Percentiles rank a stretch among this genome's conserved stretches.
phyloP scores from a whole-genome alignment of 1,140 invertebrate genomes.

The Aricia agestis region DNA sequence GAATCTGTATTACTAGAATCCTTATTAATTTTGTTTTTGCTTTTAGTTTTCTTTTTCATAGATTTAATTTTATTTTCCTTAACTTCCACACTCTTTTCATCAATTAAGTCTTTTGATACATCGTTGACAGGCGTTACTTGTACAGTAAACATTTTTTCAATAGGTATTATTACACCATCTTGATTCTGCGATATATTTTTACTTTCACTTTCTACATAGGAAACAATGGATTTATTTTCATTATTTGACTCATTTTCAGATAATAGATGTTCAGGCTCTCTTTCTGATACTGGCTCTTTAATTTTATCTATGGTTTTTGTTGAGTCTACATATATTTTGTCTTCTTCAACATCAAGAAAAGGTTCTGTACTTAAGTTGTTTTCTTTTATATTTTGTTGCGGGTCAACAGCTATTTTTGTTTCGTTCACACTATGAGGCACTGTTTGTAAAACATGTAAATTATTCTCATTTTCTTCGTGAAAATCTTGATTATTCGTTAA shows the following conservation, averaged over 20 bases:
- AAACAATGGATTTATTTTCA: background rate
- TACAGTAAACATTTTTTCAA: background rate
- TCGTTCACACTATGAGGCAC: too few species aligned
- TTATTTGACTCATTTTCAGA: background rate
- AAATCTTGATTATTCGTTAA: background rate
- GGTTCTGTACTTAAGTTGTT: background rate
- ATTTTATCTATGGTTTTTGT: background rate
- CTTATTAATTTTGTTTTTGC: conserved; percentile 8
- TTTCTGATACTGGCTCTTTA: background rate
- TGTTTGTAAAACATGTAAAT: too few species aligned
- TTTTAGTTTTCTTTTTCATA: conserved; percentile 14
- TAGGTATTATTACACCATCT: background rate
- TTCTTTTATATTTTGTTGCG: background rate
- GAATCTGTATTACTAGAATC: background rate
- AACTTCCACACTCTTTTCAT: background rate
- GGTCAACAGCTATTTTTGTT: too few species aligned
- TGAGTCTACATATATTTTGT: background rate
- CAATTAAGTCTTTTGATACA: background rate
- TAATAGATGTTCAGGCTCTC: background rate
- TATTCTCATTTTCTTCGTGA: background rate
- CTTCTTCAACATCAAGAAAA: background rate
- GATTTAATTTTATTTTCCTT: background rate
- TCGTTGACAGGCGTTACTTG: background rate
- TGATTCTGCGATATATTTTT: background rate
- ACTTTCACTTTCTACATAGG: background rate